A percentile compares a stretch with the other conserved stretches of the same genome.
Evolutionary conservation across 2,888 invertebrate genomes (phyloP).

Genomic region (Erebia epiphron): DNA sequence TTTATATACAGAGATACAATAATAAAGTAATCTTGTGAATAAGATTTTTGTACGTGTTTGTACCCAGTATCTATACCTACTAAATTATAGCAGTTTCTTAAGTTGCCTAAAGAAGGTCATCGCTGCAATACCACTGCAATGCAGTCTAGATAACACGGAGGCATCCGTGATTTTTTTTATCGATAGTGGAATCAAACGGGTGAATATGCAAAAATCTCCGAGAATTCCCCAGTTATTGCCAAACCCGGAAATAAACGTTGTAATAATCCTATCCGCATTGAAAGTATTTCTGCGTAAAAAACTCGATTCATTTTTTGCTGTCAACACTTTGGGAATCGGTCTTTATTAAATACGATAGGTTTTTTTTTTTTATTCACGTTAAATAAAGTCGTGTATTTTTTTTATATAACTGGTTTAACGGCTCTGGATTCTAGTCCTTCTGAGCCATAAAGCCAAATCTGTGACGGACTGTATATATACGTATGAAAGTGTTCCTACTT

Average conservation of each 20-base stretch:
- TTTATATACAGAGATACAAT: background rate
- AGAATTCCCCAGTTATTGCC: slow-evolving; percentile 37
- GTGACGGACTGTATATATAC: background rate
- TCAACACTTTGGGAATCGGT: slow-evolving; percentile 18
- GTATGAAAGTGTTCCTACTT: too few relatives aligned
- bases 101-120: slow-evolving; percentile 30
- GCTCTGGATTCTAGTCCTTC: too few relatives aligned
- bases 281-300: slow-evolving; percentile 32
- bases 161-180: slow-evolving; percentile 32
- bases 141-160: slow-evolving; percentile 35
- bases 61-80: background rate
- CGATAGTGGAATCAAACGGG: slow-evolving; percentile 31
- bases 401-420: too few relatives aligned
- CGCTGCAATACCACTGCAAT: slow-evolving; percentile 36
- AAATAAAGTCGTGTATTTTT: slow-evolving; percentile 11
- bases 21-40: background rate
- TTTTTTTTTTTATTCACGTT: slow-evolving; percentile 5
- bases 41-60: slow-evolving; percentile 1
- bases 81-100: slow-evolving; percentile 14
- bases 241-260: slow-evolving; percentile 39
- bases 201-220: slow-evolving; percentile 35
- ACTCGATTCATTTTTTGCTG: slow-evolving; percentile 29
- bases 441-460: background rate
- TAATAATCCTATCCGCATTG: slow-evolving; percentile 36
- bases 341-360: slow-evolving; percentile 24